Percentiles rank a stretch among this genome's conserved stretches.
phyloP scores from a whole-genome alignment of 2,797 vertebrate species.

The Pseudochirops cupreus region DNA sequence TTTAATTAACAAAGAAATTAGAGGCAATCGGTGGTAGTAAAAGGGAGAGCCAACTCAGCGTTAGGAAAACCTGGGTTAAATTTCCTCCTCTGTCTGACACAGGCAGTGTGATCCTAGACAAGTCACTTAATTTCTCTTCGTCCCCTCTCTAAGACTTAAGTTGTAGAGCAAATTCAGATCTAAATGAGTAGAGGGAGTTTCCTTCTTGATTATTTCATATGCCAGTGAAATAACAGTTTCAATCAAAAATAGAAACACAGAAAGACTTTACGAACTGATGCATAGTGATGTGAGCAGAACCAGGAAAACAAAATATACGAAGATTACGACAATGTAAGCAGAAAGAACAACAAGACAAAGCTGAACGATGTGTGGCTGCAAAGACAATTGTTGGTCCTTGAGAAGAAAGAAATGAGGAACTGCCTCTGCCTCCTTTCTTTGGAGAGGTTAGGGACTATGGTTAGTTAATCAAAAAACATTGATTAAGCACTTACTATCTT shows the following conservation, averaged over 20 bases:
- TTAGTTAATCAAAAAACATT: background rate
- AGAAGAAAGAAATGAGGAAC: background rate
- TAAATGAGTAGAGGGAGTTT: background rate
- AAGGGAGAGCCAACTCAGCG: background rate
- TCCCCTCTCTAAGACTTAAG: background rate
- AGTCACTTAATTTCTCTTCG: background rate
- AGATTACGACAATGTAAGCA: background rate
- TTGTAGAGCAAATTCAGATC: background rate
- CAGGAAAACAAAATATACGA: background rate
- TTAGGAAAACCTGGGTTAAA: background rate
- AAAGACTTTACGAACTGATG: background rate
- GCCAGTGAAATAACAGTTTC: background rate
- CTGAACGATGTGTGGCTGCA: background rate
- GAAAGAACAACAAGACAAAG: background rate
- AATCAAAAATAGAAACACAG: background rate
- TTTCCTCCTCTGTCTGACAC: background rate
- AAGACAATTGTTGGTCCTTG: background rate
- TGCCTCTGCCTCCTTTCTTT: background rate
- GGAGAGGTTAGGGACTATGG: background rate
- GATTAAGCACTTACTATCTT: background rate
- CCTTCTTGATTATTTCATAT: background rate
- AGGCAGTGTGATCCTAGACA: background rate
- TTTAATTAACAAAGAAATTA: background rate
- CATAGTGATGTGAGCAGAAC: background rate
- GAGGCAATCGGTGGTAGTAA: background rate